Base-by-base conservation (phyloP, 2,113 vertebrate species). In the Caracal caracal region DNA sequence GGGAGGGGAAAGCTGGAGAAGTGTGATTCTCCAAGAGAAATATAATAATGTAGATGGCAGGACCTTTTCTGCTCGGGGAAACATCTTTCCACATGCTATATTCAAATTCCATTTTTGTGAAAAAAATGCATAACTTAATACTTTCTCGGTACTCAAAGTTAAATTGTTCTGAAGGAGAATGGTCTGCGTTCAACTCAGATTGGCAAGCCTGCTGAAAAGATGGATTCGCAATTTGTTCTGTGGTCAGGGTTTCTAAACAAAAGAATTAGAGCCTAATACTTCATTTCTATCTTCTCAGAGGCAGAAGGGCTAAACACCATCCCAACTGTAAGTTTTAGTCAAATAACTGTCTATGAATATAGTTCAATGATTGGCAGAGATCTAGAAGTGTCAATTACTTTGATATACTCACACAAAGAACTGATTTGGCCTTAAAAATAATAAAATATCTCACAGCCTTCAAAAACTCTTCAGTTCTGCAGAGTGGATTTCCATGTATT, bases 391-490 rank as follows among this genome's bases (percentile, higher is more conserved):
- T 96, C 86, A 66, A 88, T 87, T 92, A 88, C 70, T 95, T 96
- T 81, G 59, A 84, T 68, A 88, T 51, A 95, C 35, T 28, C 15
- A 79, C 71, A 92, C 93, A 68, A 94, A 95, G 53, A 93, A 59
- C 76, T 68, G 51, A 94, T 80, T 26, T 86, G 47, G 87, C 79
- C 68, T 94, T 87, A 81, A 95, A 95, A 95, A 94, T 81, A 76
- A 95, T 82, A 71, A 91, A 88, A 63, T 51, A 82, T 56, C 68
- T 56, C 35, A 5, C 7, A 47, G 70, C 79, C 49, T 93, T 92
- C 56, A 93, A 90, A 94, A 94, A 35, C 30, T 76, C 63, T 88
- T 88, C 95, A 93, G 59, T 65, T 88, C 47, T 93, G 40, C 2
- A 37, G 86, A 71, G 35, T 71, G 19, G 30, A 75, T 97, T 73